Evolutionary conservation across 2,888 invertebrate species (phyloP).

Genomic region (Lacanobia oleracea): DNA sequence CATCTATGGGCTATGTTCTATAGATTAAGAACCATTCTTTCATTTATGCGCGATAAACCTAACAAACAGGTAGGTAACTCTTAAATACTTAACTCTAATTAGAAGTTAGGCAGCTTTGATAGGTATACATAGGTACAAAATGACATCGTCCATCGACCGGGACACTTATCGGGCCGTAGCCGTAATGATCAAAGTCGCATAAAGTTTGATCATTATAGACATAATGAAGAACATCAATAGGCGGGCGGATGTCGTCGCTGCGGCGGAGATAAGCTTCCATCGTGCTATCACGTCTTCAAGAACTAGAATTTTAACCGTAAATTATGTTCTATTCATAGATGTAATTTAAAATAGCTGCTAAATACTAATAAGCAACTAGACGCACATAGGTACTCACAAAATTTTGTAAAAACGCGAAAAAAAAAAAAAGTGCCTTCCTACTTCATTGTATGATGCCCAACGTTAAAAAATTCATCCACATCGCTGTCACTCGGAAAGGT

Average conservation of each 20-base stretch:
- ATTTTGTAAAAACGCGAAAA: too few species aligned
- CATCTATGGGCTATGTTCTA: too few species aligned
- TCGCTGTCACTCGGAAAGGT: too few species aligned
- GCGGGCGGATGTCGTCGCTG: constrained; percentile 44
- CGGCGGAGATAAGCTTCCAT: constrained; percentile 56
- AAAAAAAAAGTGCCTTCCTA: too few species aligned
- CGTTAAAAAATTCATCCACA: too few species aligned
- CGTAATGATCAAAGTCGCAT: constrained; percentile 34
- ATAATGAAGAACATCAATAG: constrained; percentile 42
- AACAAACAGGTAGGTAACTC: not conserved
- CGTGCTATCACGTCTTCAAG: constrained; percentile 33
- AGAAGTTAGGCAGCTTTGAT: not conserved
- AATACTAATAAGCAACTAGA: too few species aligned
- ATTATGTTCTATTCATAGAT: too few species aligned
- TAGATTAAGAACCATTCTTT: too few species aligned
- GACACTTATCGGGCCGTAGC: constrained; percentile 19
- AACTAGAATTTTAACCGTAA: too few species aligned
- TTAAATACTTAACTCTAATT: not conserved
- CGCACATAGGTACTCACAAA: too few species aligned
- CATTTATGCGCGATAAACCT: too few species aligned
- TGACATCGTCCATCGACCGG: not conserved
- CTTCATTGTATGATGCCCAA: too few species aligned
- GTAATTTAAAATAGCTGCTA: not conserved
- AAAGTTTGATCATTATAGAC: constrained; percentile 60
- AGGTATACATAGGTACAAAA: constrained; percentile 5